Percentiles rank a stretch among this genome's conserved stretches.
phyloP scores from a whole-genome alignment of 2,797 vertebrate genomes.

The Alcedo quadribrachys region DNA sequence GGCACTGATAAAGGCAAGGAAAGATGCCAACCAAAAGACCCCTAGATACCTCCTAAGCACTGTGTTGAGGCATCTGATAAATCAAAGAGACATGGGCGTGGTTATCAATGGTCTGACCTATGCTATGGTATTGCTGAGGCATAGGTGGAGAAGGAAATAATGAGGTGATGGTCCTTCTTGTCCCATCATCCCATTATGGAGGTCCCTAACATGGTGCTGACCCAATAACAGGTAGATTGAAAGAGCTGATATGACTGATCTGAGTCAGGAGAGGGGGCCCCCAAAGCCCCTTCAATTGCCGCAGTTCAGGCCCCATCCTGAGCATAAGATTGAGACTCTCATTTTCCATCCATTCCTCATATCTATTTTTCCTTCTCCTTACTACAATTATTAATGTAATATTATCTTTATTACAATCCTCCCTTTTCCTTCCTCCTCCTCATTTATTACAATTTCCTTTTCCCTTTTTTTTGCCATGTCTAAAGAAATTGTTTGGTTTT shows the following conservation, averaged over 20 bases:
- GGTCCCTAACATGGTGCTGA: not conserved
- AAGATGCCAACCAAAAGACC: not conserved
- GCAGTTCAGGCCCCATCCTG: not conserved
- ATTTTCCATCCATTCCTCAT: not conserved
- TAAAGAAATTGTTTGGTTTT: not conserved
- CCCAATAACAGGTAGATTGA: not conserved
- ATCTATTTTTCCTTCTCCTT: not conserved
- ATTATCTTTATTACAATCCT: not conserved
- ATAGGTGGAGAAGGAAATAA: fast-evolving
- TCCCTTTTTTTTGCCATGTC: not conserved
- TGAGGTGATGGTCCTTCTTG: not conserved
- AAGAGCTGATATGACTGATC: not conserved
- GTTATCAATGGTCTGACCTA: not conserved
- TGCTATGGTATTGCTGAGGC: not conserved
- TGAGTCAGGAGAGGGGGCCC: not conserved
- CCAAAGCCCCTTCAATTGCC: not conserved
- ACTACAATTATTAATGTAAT: not conserved
- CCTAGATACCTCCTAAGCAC: not conserved
- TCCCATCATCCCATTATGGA: not conserved
- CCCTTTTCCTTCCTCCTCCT: not conserved
- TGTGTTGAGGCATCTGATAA: not conserved
- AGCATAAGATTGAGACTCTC: not conserved
- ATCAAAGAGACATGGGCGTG: fast-evolving
- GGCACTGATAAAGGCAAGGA: not conserved
- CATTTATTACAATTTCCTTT: not conserved